A percentile compares a stretch with the other conserved stretches of the same genome.
Conservation (phyloP, 2,888 invertebrate genomes). For the Pteria penguin region DNA sequence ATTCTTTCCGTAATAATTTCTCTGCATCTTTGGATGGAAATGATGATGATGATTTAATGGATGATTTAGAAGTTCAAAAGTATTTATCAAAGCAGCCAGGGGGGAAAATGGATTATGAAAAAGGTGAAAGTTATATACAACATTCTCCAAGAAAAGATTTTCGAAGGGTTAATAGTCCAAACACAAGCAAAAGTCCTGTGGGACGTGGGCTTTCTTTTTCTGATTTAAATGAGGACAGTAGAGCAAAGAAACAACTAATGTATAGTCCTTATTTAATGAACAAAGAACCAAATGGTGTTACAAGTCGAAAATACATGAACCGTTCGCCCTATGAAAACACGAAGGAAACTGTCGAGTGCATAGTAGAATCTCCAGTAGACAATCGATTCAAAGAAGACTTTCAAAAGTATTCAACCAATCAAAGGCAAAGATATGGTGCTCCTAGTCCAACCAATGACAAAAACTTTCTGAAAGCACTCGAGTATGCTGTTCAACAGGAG, state of each 20-base stretch:
- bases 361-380: conserved; percentile 37
- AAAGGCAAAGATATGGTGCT: conserved; percentile 11
- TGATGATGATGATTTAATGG: conserved; percentile 44
- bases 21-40: conserved; percentile 41
- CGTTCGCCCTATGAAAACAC: conserved; percentile 32
- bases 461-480: conserved; percentile 57
- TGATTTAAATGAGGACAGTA: conserved; percentile 3
- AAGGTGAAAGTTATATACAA: conserved; percentile 45
- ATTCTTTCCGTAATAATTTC: conserved; percentile 56
- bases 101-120: conserved; percentile 52
- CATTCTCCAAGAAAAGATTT: conserved; percentile 40
- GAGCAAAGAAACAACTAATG: conserved; percentile 45
- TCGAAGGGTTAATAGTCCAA: conserved; percentile 43
- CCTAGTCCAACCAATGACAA: conserved; percentile 47
- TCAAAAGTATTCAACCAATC: conserved; percentile 27
- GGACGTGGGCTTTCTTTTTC: conserved; percentile 5
- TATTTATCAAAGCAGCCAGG: conserved; percentile 46
- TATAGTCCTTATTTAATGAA: conserved; percentile 58
- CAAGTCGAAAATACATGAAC: conserved; percentile 20
- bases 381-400: conserved; percentile 25
- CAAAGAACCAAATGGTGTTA: conserved; percentile 46
- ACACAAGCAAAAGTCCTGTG: conserved; percentile 37
- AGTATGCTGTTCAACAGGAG: conserved; percentile 53
- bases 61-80: conserved; percentile 60
- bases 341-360: conserved; percentile 30